These are phyloP conservation scores for Melinopterus prodromus DNA, from an alignment of 2,888 invertebrate genomes.

Conservation along the genomic window DNA sequence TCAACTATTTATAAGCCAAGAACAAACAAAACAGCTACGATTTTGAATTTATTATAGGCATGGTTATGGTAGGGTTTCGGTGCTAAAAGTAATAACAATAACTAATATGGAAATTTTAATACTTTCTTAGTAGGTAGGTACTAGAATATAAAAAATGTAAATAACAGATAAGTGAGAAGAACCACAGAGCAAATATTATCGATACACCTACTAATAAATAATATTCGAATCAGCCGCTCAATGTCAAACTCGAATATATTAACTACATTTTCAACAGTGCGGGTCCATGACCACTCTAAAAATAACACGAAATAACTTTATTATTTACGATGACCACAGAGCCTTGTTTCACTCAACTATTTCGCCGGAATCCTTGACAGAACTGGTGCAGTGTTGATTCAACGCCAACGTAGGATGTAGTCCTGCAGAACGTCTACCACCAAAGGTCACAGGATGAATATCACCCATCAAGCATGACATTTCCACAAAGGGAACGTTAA, in stretches of 20 bases:
- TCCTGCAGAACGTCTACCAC: neutral
- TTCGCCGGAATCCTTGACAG: neutral
- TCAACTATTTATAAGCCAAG: too few relatives aligned
- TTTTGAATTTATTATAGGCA: too few relatives aligned
- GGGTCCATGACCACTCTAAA: neutral
- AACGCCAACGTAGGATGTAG: neutral
- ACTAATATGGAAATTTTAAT: neutral
- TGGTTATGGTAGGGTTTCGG: neutral
- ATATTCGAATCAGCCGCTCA: neutral
- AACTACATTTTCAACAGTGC: neutral
- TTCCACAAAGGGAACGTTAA: neutral
- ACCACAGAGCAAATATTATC: neutral
- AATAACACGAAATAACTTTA: neutral
- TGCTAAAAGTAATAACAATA: neutral
- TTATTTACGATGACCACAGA: neutral
- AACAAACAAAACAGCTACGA: too few relatives aligned
- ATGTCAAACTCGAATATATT: constrained; percentile 4
- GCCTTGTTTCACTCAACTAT: neutral
- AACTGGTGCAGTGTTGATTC: neutral
- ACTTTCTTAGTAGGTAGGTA: neutral
- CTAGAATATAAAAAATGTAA: neutral
- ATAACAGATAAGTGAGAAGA: neutral
- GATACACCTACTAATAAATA: neutral
- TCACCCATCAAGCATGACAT: neutral
- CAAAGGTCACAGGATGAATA: constrained; percentile 4